Evolutionary conservation across 2,888 invertebrate genomes (phyloP).

Genomic region (Gymnocheta viridis): DNA sequence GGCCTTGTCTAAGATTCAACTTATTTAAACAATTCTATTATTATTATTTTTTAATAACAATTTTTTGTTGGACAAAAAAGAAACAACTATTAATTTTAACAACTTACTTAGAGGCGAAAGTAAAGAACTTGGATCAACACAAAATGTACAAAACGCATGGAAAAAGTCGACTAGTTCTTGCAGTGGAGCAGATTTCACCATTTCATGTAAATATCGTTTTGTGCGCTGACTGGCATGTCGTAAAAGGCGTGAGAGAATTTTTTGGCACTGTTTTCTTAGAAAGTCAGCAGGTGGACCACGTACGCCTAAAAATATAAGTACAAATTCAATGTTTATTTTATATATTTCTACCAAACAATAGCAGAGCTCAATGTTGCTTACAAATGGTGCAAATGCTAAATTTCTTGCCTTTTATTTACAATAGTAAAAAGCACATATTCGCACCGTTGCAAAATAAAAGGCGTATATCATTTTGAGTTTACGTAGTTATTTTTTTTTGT

Average conservation of each 20-base stretch:
- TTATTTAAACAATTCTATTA: slow-evolving; percentile 48
- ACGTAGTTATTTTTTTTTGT: no score
- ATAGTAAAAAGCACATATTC: no score
- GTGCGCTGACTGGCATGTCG: slow-evolving; percentile 84
- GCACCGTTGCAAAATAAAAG: no score
- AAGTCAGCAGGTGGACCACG: slow-evolving; percentile 95
- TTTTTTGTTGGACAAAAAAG: background rate
- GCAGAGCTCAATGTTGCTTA: no score
- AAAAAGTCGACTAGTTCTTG: slow-evolving; percentile 95
- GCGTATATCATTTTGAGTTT: no score
- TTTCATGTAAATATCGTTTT: slow-evolving; percentile 85
- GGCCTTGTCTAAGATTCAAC: slow-evolving; percentile 51
- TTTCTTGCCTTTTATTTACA: no score
- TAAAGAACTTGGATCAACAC: slow-evolving; percentile 93
- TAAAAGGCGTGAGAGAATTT: slow-evolving; percentile 89
- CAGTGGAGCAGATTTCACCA: slow-evolving; percentile 90
- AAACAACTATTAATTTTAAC: slow-evolving; percentile 17
- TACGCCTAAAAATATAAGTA: slow-evolving; percentile 82
- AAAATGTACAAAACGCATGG: slow-evolving; percentile 97
- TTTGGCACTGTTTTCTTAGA: slow-evolving; percentile 92
- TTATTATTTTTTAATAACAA: background rate
- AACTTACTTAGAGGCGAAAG: slow-evolving; percentile 94
- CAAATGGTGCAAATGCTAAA: no score
- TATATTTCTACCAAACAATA: no score
- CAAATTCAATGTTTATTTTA: background rate